phyloP scores from a whole-genome alignment of 2,888 invertebrate genomes.

The Troides aeacus region DNA sequence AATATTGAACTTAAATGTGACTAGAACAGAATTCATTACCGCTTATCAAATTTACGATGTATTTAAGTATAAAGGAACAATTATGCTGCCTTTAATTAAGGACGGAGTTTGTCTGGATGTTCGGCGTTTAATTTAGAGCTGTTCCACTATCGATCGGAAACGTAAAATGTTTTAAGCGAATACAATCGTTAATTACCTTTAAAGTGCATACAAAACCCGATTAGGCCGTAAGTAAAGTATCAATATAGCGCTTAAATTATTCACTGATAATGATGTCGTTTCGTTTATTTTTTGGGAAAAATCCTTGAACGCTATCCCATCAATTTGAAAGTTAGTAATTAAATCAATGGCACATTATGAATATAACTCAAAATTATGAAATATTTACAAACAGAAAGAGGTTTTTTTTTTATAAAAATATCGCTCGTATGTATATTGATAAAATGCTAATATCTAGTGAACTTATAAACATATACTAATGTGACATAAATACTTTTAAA shows the following conservation, averaged over 20 bases:
- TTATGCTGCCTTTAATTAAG: slow-evolving; percentile 33
- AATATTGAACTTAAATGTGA: background rate
- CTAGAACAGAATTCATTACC: slow-evolving; percentile 2
- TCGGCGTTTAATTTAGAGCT: slow-evolving; percentile 46
- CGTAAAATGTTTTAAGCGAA: slow-evolving; percentile 53
- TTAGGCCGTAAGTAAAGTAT: slow-evolving; percentile 41
- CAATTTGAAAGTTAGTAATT: background rate
- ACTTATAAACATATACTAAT: too few species aligned
- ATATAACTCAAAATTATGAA: too few species aligned
- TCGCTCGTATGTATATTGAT: too few species aligned
- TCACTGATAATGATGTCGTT: slow-evolving; percentile 35
- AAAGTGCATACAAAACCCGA: slow-evolving; percentile 50
- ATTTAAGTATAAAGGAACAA: slow-evolving; percentile 10
- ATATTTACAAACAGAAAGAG: too few species aligned
- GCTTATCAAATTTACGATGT: slow-evolving; percentile 16
- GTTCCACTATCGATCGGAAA: slow-evolving; percentile 53
- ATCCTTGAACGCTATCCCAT: slow-evolving; percentile 7
- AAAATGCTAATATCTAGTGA: too few species aligned
- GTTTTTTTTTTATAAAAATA: too few species aligned
- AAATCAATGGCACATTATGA: too few species aligned
- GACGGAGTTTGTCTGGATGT: slow-evolving; percentile 36
- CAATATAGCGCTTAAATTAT: slow-evolving; percentile 43
- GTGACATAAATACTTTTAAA: too few species aligned
- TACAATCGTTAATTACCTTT: slow-evolving; percentile 55
- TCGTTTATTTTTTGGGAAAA: background rate